Percentiles rank a stretch among this genome's conserved stretches.
These are phyloP conservation scores for Lycocorax pyrrhopterus DNA, from an alignment of 2,113 vertebrate genomes.

Conservation along the genomic window DNA sequence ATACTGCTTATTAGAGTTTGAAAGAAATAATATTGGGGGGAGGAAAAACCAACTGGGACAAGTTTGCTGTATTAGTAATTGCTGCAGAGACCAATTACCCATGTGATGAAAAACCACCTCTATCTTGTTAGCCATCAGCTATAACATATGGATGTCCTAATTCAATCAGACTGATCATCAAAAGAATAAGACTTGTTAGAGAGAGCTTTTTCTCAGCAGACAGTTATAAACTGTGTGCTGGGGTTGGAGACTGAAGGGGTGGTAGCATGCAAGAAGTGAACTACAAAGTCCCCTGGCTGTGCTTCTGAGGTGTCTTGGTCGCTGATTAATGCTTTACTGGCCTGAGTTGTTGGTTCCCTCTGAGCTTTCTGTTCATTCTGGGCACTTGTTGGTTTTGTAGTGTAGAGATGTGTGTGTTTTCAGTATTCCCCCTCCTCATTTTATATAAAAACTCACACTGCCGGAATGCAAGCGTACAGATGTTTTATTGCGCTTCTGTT, in stretches of 20 bases:
- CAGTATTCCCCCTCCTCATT: background rate
- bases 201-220: background rate
- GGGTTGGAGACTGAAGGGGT: background rate
- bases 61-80: background rate
- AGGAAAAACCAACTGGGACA: background rate
- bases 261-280: background rate
- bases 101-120: background rate
- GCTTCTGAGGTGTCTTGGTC: background rate
- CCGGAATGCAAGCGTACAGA: rapidly evolving
- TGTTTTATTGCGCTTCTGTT: background rate
- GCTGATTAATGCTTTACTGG: background rate
- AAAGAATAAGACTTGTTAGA: background rate
- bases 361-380: background rate
- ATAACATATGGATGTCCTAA: background rate
- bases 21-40: background rate
- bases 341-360: background rate
- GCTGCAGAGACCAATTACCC: background rate
- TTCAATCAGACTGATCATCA: background rate
- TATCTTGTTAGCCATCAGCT: conserved; percentile 32
- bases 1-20: background rate
- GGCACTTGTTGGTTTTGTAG: background rate
- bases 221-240: background rate
- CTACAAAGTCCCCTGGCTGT: rapidly evolving
- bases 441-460: background rate
- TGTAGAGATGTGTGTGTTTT: background rate